A percentile compares a stretch with the other conserved stretches of the same genome.
Evolutionary conservation across 2,797 vertebrate species (phyloP).

Genomic region (Ctenochaetus hawaiiensis): DNA sequence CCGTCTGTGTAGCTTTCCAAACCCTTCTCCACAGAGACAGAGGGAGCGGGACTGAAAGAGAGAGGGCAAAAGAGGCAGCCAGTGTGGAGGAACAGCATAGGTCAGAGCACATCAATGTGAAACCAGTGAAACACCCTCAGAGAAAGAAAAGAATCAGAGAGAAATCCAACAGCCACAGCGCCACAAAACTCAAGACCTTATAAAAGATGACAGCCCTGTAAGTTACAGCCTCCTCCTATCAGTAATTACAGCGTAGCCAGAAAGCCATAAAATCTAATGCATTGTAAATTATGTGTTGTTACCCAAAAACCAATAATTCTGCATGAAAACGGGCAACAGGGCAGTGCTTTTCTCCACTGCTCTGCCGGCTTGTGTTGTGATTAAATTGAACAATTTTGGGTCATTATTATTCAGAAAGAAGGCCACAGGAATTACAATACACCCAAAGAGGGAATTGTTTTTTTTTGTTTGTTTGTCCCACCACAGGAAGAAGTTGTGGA

Average conservation of each 20-base stretch:
- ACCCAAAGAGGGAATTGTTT: neutral
- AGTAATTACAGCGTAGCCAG: conserved; percentile 42
- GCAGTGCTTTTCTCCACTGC: conserved; percentile 9
- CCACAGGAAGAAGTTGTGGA: neutral
- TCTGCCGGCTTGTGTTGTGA: conserved; percentile 7
- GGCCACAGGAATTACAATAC: conserved; percentile 36
- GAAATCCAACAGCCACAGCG: conserved; percentile 17
- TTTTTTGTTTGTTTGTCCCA: neutral
- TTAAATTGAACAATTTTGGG: conserved; percentile 31
- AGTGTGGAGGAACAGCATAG: no score
- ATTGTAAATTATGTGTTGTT: conserved; percentile 49
- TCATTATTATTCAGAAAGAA: conserved; percentile 45
- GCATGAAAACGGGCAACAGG: conserved; percentile 37
- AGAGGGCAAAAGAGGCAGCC: neutral
- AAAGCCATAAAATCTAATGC: conserved; percentile 46
- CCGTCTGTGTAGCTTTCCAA: conserved; percentile 39
- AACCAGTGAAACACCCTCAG: conserved; percentile 35
- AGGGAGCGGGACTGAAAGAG: conserved; percentile 15
- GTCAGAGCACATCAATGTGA: conserved; percentile 48
- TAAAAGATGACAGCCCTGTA: conserved; percentile 43
- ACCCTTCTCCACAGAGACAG: conserved; percentile 21
- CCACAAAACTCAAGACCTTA: conserved; percentile 15
- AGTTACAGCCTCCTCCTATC: conserved; percentile 53
- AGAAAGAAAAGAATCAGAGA: conserved; percentile 47
- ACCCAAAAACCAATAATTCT: conserved; percentile 50